A percentile compares a stretch with the other conserved stretches of the same genome.
phyloP scores from a whole-genome alignment of 2,113 vertebrate genomes.

The Aspidoscelis tigris region DNA sequence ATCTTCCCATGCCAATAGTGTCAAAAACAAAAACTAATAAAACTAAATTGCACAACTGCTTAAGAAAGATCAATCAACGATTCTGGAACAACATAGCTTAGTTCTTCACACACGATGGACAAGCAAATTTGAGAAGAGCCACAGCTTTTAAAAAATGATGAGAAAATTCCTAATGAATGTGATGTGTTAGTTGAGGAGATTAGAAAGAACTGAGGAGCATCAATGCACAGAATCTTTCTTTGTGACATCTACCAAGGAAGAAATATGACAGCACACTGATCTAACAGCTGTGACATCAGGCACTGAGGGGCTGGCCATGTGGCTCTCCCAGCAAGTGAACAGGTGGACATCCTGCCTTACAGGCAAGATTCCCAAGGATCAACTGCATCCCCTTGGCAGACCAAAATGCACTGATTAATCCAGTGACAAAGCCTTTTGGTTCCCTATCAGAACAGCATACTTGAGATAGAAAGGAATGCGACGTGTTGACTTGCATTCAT shows the following conservation, averaged over 20 bases:
- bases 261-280: neutral
- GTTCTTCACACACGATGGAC: no score
- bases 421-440: slow-evolving; percentile 1
- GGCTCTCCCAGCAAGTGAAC: neutral
- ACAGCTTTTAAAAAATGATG: no score
- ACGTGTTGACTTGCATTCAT: neutral
- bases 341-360: slow-evolving; percentile 7
- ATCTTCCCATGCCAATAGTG: no score
- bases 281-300: neutral
- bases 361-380: slow-evolving; percentile 8
- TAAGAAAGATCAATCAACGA: no score
- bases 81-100: no score
- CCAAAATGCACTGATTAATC: slow-evolving; percentile 13
- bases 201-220: neutral
- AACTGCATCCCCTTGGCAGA: slow-evolving; percentile 19
- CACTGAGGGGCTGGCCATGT: neutral
- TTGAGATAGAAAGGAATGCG: slow-evolving; percentile 10
- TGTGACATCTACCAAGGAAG: neutral
- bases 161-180: no score
- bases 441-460: slow-evolving; percentile 4
- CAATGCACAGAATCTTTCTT: neutral
- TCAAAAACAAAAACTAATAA: no score
- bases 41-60: no score
- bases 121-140: no score
- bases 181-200: neutral